Conservation (phyloP, 2,888 invertebrate genomes). For the Aproaerema taeniolella region DNA sequence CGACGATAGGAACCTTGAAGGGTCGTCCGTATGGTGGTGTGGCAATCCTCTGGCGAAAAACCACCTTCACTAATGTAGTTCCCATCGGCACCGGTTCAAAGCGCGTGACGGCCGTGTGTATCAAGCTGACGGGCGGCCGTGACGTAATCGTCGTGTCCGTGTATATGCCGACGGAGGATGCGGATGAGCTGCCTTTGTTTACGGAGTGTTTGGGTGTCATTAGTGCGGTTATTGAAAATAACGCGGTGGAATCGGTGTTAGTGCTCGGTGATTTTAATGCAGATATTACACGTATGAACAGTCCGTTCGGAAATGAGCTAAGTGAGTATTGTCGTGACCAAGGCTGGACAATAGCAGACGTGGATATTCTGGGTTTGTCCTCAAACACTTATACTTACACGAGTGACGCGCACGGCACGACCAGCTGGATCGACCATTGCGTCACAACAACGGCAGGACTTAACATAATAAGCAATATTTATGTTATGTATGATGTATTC, state of each 20-base stretch:
- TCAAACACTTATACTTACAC: not conserved
- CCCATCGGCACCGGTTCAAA: not conserved
- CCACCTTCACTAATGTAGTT: not conserved
- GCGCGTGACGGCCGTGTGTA: not conserved
- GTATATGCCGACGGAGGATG: constrained; percentile 5
- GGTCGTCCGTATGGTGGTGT: constrained; percentile 6
- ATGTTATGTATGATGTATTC: not conserved
- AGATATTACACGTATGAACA: not conserved
- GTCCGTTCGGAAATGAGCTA: constrained; percentile 5
- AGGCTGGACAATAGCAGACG: constrained; percentile 3
- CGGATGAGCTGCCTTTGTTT: constrained; percentile 4
- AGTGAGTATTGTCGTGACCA: constrained; percentile 1
- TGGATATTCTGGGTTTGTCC: not conserved
- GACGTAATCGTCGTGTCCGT: constrained; percentile 2
- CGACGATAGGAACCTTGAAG: not conserved
- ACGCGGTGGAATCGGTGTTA: not conserved
- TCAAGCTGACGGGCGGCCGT: not conserved
- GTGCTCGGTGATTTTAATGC: constrained; percentile 7
- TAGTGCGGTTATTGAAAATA: constrained; percentile 5
- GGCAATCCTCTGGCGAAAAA: not conserved
- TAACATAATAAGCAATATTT: not conserved
- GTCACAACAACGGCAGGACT: not conserved
- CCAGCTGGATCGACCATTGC: constrained; percentile 15
- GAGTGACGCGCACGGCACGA: constrained; percentile 1
- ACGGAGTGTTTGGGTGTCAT: constrained; percentile 3